Conservation (phyloP, 1,140 invertebrate genomes). For the Trialeurodes vaporariorum region DNA sequence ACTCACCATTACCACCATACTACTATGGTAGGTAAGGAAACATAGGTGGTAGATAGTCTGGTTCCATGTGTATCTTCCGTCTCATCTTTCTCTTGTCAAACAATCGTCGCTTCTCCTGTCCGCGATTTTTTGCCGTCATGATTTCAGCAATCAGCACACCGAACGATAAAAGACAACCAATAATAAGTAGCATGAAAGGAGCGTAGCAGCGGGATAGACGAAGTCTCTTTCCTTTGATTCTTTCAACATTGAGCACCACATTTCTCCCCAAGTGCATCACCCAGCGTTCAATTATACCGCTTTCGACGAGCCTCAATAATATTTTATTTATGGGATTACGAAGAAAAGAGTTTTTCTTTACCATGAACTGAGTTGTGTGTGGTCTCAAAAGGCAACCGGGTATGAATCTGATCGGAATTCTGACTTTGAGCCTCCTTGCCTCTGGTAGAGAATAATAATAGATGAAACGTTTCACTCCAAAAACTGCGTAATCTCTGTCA, state of each 20-base stretch:
- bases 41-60: too few relatives aligned
- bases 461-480: conserved; percentile 21
- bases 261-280: conserved; percentile 18
- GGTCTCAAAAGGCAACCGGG: conserved; percentile 21
- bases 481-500: conserved; percentile 18
- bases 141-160: conserved; percentile 10
- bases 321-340: conserved; percentile 16
- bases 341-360: conserved; percentile 18
- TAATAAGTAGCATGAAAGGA: conserved; percentile 13
- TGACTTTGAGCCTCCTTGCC: conserved; percentile 19
- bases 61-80: too few relatives aligned
- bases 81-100: too few relatives aligned
- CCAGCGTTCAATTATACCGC: conserved; percentile 19
- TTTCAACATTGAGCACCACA: conserved; percentile 15
- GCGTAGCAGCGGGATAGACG: conserved; percentile 11
- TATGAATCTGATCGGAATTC: conserved; percentile 21
- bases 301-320: conserved; percentile 18
- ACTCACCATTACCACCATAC: too few relatives aligned
- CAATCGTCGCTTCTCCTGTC: too few relatives aligned
- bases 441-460: conserved; percentile 19
- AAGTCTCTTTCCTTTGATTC: conserved; percentile 14
- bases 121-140: not conserved
- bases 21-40: too few relatives aligned
- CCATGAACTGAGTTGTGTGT: conserved; percentile 22
- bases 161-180: conserved; percentile 1